Conservation (phyloP, 2,888 invertebrate species). For the Nomada ruficornis region DNA sequence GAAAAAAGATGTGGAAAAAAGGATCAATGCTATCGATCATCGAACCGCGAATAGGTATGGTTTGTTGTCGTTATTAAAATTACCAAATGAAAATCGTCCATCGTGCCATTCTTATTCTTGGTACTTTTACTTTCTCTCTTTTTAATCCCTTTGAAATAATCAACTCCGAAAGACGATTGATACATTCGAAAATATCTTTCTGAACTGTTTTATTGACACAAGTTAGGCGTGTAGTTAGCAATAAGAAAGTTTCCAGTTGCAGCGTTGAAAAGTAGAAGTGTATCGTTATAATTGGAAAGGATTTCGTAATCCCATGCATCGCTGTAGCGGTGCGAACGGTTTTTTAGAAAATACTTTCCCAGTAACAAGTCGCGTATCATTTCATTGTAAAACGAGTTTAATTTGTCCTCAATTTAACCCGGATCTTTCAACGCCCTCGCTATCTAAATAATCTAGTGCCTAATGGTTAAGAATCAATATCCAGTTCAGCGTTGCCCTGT, state of each 20-base stretch:
- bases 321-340: not conserved
- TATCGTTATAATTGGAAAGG: not conserved
- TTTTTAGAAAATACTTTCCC: not conserved
- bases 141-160: no score
- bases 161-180: no score
- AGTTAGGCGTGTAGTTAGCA: no score
- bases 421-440: not conserved
- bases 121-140: no score
- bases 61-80: no score
- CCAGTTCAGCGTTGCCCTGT: not conserved
- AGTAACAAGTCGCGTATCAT: not conserved
- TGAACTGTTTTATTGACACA: no score
- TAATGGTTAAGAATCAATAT: not conserved
- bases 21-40: not conserved
- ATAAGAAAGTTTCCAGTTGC: not conserved
- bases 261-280: slow-evolving; percentile 5
- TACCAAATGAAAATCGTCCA: no score
- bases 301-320: not conserved
- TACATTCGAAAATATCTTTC: no score
- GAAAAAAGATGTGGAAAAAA: not conserved
- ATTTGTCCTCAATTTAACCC: not conserved
- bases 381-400: not conserved
- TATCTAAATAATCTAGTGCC: not conserved
- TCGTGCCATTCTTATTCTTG: no score
- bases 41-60: no score